These are phyloP conservation scores for Spea bombifrons DNA, from an alignment of 2,113 vertebrate genomes.

Conservation along the genomic window DNA sequence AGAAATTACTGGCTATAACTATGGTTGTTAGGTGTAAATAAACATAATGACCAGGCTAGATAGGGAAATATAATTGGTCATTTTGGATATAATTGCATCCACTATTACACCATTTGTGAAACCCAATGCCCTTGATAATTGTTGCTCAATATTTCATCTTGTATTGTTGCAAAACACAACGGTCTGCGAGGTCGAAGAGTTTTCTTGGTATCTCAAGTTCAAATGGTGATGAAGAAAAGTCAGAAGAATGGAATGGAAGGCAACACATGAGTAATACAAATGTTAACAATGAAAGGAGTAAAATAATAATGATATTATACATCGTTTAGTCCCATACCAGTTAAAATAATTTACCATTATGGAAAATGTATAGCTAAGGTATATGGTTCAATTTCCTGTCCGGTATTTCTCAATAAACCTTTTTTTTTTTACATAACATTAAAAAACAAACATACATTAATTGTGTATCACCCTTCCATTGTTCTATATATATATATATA, in stretches of 20 bases:
- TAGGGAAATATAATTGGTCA: conserved; percentile 46
- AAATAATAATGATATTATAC: too few species aligned
- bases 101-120: conserved; percentile 47
- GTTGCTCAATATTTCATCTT: conserved; percentile 36
- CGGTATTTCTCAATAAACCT: too few species aligned
- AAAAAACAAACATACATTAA: too few species aligned
- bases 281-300: too few species aligned
- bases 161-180: conserved; percentile 22
- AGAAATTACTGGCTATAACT: conserved; percentile 45
- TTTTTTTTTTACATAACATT: too few species aligned
- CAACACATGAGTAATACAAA: too few species aligned
- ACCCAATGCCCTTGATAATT: conserved; percentile 44
- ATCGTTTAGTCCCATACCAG: too few species aligned
- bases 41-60: conserved; percentile 42
- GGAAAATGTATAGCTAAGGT: too few species aligned
- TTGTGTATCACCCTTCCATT: too few species aligned
- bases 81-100: conserved; percentile 46
- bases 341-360: too few species aligned
- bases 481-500: too few species aligned
- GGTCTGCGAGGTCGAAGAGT: conserved; percentile 5
- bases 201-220: conserved; percentile 31
- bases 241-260: neutral
- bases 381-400: too few species aligned
- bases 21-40: conserved; percentile 46
- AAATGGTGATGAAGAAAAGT: neutral